Conservation (phyloP, 2,888 invertebrate genomes). For the Drosophila antonietae region DNA sequence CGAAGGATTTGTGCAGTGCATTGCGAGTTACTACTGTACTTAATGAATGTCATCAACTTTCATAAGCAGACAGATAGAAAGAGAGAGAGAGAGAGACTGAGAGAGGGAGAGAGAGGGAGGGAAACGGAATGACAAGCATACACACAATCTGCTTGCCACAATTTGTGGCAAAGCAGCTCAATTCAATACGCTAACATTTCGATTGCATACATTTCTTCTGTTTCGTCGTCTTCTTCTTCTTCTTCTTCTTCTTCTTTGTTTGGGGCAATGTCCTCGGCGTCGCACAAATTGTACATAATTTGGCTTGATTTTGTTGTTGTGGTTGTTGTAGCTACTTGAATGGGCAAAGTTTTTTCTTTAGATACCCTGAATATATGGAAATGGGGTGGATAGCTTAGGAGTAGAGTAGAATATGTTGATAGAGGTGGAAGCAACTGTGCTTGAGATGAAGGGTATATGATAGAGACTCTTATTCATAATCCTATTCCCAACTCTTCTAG, state of each 20-base stretch:
- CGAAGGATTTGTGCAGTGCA: slow-evolving; percentile 29
- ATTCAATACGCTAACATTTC: slow-evolving; percentile 60
- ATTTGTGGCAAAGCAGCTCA: slow-evolving; percentile 34
- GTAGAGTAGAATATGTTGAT: neutral
- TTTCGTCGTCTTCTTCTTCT: neutral
- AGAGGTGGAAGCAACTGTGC: no score
- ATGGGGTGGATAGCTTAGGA: neutral
- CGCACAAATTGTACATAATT: slow-evolving; percentile 74
- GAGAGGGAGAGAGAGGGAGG: slow-evolving; percentile 7
- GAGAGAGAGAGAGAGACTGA: slow-evolving; percentile 1
- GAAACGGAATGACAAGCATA: slow-evolving; percentile 5
- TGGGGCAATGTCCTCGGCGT: slow-evolving; percentile 75
- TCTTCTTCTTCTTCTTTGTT: neutral
- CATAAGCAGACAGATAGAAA: slow-evolving; percentile 42
- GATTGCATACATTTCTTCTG: slow-evolving; percentile 60
- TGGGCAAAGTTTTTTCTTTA: slow-evolving; percentile 44
- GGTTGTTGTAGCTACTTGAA: slow-evolving; percentile 40
- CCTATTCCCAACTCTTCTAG: no score
- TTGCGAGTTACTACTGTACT: slow-evolving; percentile 31
- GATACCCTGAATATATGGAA: neutral
- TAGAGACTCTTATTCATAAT: no score
- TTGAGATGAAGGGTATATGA: no score
- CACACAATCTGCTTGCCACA: slow-evolving; percentile 8
- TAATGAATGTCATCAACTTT: slow-evolving; percentile 72
- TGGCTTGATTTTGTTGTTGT: slow-evolving; percentile 63